Percentiles rank a stretch among this genome's conserved stretches.
Conservation (phyloP, 2,113 vertebrate genomes). For the Perognathus longimembris region DNA sequence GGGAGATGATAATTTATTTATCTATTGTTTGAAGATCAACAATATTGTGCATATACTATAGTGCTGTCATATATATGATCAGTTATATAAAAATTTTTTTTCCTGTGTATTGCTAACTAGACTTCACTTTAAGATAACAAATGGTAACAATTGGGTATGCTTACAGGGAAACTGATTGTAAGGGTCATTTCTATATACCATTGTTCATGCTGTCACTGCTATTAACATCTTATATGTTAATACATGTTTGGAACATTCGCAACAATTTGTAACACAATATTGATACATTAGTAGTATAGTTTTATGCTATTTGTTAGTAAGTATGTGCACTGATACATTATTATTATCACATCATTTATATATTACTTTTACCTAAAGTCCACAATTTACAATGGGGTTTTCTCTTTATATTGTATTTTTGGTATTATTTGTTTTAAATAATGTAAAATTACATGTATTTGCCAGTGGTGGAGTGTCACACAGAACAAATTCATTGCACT, state of each 20-base stretch:
- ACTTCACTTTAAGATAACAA: background rate
- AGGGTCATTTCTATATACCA: background rate
- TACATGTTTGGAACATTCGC: background rate
- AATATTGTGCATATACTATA: background rate
- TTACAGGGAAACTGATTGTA: background rate
- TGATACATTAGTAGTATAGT: background rate
- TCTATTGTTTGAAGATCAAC: background rate
- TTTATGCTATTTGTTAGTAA: background rate
- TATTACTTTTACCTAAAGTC: background rate
- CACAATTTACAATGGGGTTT: background rate
- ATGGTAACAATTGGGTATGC: background rate
- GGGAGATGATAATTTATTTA: background rate
- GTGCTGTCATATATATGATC: background rate
- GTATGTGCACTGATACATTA: background rate
- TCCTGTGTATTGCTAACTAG: background rate
- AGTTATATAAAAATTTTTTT: background rate
- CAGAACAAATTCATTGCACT: background rate
- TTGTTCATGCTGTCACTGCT: background rate
- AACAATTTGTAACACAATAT: background rate
- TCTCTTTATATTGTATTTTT: background rate
- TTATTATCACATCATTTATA: background rate
- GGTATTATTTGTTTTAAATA: background rate
- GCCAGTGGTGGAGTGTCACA: background rate
- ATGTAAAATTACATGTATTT: background rate
- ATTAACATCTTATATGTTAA: background rate